These are phyloP conservation scores for Eublepharis macularius DNA, from an alignment of 2,113 vertebrate genomes.

Conservation along the genomic window DNA sequence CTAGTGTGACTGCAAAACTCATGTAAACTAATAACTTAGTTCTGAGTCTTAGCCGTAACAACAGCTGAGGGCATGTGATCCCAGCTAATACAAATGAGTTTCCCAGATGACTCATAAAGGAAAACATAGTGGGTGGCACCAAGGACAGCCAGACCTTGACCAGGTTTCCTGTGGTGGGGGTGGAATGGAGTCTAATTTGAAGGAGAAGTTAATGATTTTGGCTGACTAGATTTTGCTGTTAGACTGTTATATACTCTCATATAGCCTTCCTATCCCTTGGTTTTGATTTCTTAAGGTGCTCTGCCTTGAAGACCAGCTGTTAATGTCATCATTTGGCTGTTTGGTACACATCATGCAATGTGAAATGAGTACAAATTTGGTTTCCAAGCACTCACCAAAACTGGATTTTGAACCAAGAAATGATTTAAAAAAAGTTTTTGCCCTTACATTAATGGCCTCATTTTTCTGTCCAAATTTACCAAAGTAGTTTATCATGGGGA, in stretches of 20 bases:
- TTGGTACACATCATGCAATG: constrained; percentile 8
- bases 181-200: constrained; percentile 38
- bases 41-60: background rate
- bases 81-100: constrained; percentile 25
- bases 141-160: constrained; percentile 15
- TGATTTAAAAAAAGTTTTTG: too few relatives aligned
- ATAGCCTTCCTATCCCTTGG: background rate
- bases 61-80: constrained; percentile 15
- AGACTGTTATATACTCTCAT: constrained; percentile 29
- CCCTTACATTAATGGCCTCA: background rate
- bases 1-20: constrained; percentile 15
- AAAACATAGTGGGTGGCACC: constrained; percentile 44
- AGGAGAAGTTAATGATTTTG: constrained; percentile 52
- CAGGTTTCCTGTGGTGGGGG: constrained; percentile 27
- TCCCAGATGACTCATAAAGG: constrained; percentile 26
- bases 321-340: constrained; percentile 35
- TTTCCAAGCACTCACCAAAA: constrained; percentile 1
- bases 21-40: constrained; percentile 1
- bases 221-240: constrained; percentile 2
- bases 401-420: background rate
- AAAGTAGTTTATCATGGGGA: background rate
- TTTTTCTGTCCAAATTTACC: background rate
- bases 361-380: background rate
- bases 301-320: constrained; percentile 30
- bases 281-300: constrained; percentile 31